Base-by-base conservation (phyloP, 2,113 vertebrate species). In the Pygoscelis antarcticus region DNA sequence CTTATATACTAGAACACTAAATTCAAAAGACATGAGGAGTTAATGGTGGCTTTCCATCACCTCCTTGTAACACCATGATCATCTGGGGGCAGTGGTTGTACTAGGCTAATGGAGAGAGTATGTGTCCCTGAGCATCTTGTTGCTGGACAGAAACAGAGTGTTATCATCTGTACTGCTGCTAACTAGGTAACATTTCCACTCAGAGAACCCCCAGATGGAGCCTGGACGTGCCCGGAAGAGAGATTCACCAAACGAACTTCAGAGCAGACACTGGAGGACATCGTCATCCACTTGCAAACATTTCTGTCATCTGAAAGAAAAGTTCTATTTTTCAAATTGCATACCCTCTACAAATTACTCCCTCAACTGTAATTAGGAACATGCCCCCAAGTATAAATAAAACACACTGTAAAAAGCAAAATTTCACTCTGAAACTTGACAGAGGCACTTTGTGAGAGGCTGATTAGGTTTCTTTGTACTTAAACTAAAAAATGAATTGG, bases 291-390 rank as follows among this genome's bases (percentile, higher is more conserved):
- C 46, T 93, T 83, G 78, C 38, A 93, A 85, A 80, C 85, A 91
- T 51, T 93, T 83, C 87, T 93, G 91, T 94, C 78, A 90, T 69
- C 32, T 75, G 68, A 91, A 95, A 76, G 49, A 70, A 91, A 87
- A 90, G 66, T 78, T 88, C 60, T 58, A 40, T 86, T 96, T 94
- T 91, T 90, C 82, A 85, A 86, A 86, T 55, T 1, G 6, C 47
- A 51, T 71, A 46, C 34, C n/a, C 70, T 93, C 91, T 75, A 77
- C 84, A 91, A 90, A 94, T 96, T 91, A 88, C 60, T 90, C 62
- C 78, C 75, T 91, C 62, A 22, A 38, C 70, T 77, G 70, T 95
- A 94, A 96, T 93, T 89, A 96, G 91, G 93, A 94, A 89, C 55
- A 66, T 93, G 75, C 36, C 89, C n/a, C 75, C 68, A 90, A 44